These are phyloP conservation scores for Sphaerophoria rueppellii DNA, from an alignment of 2,888 invertebrate genomes.

Conservation along the genomic window DNA sequence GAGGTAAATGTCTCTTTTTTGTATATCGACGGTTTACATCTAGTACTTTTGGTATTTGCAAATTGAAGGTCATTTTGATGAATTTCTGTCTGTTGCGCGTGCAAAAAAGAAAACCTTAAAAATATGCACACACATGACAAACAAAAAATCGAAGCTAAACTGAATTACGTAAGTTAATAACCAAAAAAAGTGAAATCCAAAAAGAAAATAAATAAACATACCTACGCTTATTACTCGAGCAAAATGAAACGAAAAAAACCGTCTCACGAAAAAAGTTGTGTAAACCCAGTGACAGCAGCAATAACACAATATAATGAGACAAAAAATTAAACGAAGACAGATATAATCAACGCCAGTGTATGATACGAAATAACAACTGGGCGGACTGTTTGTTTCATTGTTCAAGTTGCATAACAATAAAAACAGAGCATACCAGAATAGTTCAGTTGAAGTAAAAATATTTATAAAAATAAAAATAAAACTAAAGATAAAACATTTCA, in stretches of 20 bases:
- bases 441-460: constrained; percentile 40
- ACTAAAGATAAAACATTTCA: no score
- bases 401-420: constrained; percentile 62
- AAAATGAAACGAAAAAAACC: constrained; percentile 39
- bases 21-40: constrained; percentile 31
- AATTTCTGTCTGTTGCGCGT: constrained; percentile 20
- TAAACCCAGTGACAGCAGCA: constrained; percentile 22
- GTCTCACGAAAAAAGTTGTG: constrained; percentile 22
- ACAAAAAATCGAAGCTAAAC: constrained; percentile 6
- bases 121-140: constrained; percentile 33
- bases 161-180: constrained; percentile 19
- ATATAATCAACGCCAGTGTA: constrained; percentile 40
- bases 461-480: no score
- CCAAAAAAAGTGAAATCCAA: constrained; percentile 1
- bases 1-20: not conserved
- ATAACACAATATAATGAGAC: constrained; percentile 5
- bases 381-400: constrained; percentile 37
- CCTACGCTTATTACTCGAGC: constrained; percentile 22
- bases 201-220: not conserved
- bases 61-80: constrained; percentile 58
- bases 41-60: constrained; percentile 50
- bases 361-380: constrained; percentile 56
- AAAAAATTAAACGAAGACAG: constrained; percentile 38
- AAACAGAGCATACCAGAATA: constrained; percentile 15
- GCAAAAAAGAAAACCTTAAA: constrained; percentile 16